A percentile compares a stretch with the other conserved stretches of the same genome.
phyloP scores from a whole-genome alignment of 2,113 vertebrate species.

The Sakesphorus luctuosus region DNA sequence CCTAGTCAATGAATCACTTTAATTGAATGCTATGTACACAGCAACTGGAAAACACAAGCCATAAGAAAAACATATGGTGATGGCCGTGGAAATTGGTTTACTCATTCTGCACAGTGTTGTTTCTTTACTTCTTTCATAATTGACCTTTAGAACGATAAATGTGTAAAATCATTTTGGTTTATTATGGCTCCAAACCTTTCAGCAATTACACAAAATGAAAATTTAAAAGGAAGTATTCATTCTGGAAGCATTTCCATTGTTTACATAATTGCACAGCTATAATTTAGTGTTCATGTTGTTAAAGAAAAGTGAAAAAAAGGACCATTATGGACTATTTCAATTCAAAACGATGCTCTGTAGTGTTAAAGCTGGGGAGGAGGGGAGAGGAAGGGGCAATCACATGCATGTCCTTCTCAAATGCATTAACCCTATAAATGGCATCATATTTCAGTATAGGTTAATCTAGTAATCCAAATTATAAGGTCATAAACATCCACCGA shows the following conservation, averaged over 20 bases:
- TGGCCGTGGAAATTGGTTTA: constrained; percentile 85
- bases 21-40: constrained; percentile 93
- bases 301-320: constrained; percentile 78
- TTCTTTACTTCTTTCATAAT: constrained; percentile 90
- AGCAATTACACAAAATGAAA: constrained; percentile 96
- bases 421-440: constrained; percentile 69
- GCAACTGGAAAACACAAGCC: constrained; percentile 83
- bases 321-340: constrained; percentile 77
- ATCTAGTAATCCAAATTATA: constrained; percentile 26
- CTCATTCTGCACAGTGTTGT: constrained; percentile 75
- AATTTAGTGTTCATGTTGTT: constrained; percentile 85
- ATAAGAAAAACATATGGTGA: constrained; percentile 88
- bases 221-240: constrained; percentile 90
- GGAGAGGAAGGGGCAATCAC: constrained; percentile 35
- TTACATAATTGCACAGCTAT: constrained; percentile 90
- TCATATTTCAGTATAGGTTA: constrained; percentile 21
- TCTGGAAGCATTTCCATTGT: constrained; percentile 93
- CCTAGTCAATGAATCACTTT: constrained; percentile 90
- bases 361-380: constrained; percentile 64
- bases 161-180: constrained; percentile 93
- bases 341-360: constrained; percentile 75
- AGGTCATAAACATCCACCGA: constrained; percentile 12
- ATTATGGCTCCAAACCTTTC: constrained; percentile 93
- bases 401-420: constrained; percentile 57
- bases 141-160: constrained; percentile 93